These are phyloP conservation scores for Coracopsis vasa DNA, from an alignment of 2,113 vertebrate genomes.

Conservation along the genomic window DNA sequence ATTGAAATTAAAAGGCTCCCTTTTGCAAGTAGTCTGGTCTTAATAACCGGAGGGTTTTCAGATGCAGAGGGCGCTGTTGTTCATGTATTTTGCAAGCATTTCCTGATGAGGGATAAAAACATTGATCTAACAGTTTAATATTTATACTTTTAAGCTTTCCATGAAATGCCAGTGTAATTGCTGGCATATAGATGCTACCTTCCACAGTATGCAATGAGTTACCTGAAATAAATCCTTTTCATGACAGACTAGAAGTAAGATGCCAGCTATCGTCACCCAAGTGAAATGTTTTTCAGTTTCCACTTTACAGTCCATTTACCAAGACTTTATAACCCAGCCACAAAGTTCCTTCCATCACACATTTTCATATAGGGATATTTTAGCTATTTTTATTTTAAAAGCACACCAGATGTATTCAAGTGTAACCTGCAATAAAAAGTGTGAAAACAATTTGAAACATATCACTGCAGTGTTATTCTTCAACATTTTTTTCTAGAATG, in stretches of 20 bases:
- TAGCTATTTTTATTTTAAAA: constrained; percentile 41
- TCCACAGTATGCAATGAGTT: constrained; percentile 42
- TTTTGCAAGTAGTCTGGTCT: constrained; percentile 29
- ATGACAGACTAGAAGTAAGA: background rate
- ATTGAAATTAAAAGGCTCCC: constrained; percentile 45
- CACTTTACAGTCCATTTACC: constrained; percentile 47
- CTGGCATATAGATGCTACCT: constrained; percentile 59
- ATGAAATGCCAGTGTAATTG: constrained; percentile 50
- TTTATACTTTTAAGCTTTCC: constrained; percentile 66
- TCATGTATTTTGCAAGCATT: constrained; percentile 70
- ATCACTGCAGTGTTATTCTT: background rate
- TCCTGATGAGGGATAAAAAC: constrained; percentile 34
- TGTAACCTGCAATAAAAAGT: background rate
- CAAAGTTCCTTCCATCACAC: constrained; percentile 23
- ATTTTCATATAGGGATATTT: constrained; percentile 24
- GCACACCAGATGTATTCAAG: constrained; percentile 26
- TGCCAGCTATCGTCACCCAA: constrained; percentile 33
- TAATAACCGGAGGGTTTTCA: constrained; percentile 37
- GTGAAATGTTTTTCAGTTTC: constrained; percentile 58
- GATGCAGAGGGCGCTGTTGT: constrained; percentile 84
- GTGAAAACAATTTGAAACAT: background rate
- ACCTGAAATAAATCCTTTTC: constrained; percentile 51
- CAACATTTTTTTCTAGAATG: background rate
- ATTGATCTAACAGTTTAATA: constrained; percentile 49
- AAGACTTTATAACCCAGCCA: constrained; percentile 33